Evolutionary conservation across 2,888 invertebrate genomes (phyloP), one percentile per base, ranked within the genome.

Genomic region (Tetragonula carbonaria): DNA sequence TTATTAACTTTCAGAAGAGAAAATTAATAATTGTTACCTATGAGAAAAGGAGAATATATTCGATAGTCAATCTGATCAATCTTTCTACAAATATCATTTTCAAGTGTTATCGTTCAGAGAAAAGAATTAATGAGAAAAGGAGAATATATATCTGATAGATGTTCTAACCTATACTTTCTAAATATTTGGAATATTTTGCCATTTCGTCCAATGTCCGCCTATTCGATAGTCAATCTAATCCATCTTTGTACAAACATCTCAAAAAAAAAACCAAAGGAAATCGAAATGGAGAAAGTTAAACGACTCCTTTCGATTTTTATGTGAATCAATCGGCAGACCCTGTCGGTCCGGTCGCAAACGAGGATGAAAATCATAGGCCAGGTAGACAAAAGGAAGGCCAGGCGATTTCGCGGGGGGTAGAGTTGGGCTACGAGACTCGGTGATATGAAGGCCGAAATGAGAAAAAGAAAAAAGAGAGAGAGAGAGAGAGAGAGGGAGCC

Each of bases 321-420:
- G 50, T 23, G 16, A 65, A 70, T 16, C 45, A 67, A 66, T 73
- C 63, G 63, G 21, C 51, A 14, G 62, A 50, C 45, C 33, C 33
- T 14, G 33, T 55, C 62, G 66, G 62, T 55, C 50, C 23, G 33
- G 23, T 57, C 45, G 57, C 13, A 45, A 45, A 65, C n/a, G 6
- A 33, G 50, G 84, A 78, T 80, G 84, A 23, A 75, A 74, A 80
- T 73, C 70, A 71, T 18, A 55, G 67, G 18, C 38, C 28, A 57
- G 14, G 63, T 62, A 74, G 77, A 77, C 82, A 79, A 86, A 86
- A 78, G 86, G 55, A 74, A 74, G 63, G 55, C 33, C 50, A 45
- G 45, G 50, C 59, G 18, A 53, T 63, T 74, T 23, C 21, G 74
- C 23, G 62, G 28, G 28, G 33, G 38, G 63, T 57, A 68, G 18